phyloP scores from a whole-genome alignment of 2,797 vertebrate species.

The Siniperca obscura region DNA sequence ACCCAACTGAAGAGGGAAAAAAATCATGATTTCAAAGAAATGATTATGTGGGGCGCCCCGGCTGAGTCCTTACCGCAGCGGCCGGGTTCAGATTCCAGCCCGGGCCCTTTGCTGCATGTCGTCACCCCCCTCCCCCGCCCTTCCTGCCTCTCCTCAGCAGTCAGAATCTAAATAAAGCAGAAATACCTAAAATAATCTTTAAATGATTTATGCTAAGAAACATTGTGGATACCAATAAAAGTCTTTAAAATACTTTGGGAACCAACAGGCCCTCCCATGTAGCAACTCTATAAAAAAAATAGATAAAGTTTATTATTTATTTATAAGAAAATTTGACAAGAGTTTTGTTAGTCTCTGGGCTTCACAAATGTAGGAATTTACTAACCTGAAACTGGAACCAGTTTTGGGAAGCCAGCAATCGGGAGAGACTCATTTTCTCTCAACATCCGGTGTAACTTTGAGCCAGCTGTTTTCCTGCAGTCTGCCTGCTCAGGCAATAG shows the following conservation, averaged over 20 bases:
- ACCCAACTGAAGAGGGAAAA: not conserved
- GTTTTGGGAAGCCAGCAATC: not conserved
- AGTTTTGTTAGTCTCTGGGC: not conserved
- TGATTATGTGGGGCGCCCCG: too few relatives aligned
- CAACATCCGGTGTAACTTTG: constrained; percentile 2
- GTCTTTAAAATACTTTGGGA: too few relatives aligned
- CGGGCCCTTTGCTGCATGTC: too few relatives aligned
- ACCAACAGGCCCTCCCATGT: too few relatives aligned
- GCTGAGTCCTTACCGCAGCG: too few relatives aligned
- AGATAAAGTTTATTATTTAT: not conserved
- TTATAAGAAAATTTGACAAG: not conserved
- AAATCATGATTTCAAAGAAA: not conserved
- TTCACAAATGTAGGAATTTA: not conserved
- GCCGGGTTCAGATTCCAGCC: too few relatives aligned
- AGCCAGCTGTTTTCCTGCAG: not conserved
- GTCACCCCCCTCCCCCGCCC: too few relatives aligned
- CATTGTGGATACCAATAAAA: not conserved
- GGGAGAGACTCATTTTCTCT: not conserved
- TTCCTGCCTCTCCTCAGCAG: too few relatives aligned
- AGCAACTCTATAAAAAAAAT: not conserved
- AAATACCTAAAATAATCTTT: not conserved
- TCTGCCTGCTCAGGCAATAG: constrained; percentile 5
- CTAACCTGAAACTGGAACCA: not conserved
- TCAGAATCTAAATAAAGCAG: too few relatives aligned
- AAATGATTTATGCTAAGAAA: not conserved